Conservation (phyloP, 2,797 vertebrate genomes). For the Otolemur crassicaudatus region DNA sequence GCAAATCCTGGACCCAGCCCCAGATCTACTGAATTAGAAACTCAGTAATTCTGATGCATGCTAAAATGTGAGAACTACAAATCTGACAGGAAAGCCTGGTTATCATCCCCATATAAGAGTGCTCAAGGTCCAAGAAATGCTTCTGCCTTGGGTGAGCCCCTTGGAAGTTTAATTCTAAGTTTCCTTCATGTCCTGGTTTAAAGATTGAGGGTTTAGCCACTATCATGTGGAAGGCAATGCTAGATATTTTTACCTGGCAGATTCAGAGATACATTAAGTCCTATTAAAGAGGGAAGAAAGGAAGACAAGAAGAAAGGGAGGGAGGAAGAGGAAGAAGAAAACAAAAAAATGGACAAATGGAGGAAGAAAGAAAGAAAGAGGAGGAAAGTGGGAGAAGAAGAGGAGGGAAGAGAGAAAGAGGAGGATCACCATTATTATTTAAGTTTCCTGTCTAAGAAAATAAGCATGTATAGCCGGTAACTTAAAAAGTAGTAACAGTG, state of each 20-base stretch:
- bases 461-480: neutral
- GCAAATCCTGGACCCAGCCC: neutral
- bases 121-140: neutral
- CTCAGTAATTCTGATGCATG: neutral
- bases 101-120: neutral
- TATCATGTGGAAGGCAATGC: neutral
- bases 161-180: neutral
- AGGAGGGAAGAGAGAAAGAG: neutral
- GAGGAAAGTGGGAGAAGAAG: neutral
- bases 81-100: neutral
- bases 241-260: neutral
- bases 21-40: neutral
- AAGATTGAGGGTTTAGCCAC: neutral
- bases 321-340: neutral
- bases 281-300: neutral
- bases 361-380: neutral
- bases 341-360: neutral
- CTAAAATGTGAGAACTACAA: neutral
- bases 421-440: neutral
- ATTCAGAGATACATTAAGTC: neutral
- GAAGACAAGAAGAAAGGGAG: neutral
- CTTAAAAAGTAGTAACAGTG: neutral
- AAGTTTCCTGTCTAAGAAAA: neutral
- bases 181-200: neutral
- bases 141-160: neutral